phyloP scores from a whole-genome alignment of 2,797 vertebrate species.

The Sparus aurata region DNA sequence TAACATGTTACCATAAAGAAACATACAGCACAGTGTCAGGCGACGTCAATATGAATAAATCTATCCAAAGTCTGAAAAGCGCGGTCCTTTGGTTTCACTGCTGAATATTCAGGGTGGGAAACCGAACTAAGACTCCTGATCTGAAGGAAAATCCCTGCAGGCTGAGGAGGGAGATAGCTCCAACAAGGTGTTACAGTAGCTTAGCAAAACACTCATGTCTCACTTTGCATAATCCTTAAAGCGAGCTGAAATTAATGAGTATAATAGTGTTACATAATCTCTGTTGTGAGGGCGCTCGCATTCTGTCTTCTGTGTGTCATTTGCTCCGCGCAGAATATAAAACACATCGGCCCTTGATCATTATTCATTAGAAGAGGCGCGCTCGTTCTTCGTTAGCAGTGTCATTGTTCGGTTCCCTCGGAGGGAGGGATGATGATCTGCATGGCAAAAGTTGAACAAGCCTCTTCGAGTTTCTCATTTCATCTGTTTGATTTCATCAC shows the following conservation, averaged over 20 bases:
- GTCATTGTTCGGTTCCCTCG: slow-evolving; percentile 30
- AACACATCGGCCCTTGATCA: slow-evolving; percentile 34
- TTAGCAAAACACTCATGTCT: slow-evolving; percentile 47
- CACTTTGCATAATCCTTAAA: slow-evolving; percentile 60
- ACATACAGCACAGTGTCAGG: not conserved
- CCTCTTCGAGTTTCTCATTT: not conserved
- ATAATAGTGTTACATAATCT: slow-evolving; percentile 49
- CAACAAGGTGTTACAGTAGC: slow-evolving; percentile 52
- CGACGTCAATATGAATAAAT: slow-evolving; percentile 7
- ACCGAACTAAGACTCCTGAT: slow-evolving; percentile 23
- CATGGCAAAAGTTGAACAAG: slow-evolving; percentile 9
- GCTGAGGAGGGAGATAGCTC: slow-evolving; percentile 40
- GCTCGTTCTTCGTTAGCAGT: slow-evolving; percentile 7
- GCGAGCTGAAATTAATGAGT: slow-evolving; percentile 47
- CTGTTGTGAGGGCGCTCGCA: slow-evolving; percentile 18
- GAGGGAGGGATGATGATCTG: slow-evolving; percentile 23
- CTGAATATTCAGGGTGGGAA: slow-evolving; percentile 49
- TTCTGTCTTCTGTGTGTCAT: slow-evolving; percentile 40
- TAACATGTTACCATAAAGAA: not conserved
- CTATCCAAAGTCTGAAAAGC: not conserved
- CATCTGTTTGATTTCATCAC: not conserved
- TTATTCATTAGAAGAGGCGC: slow-evolving; percentile 28
- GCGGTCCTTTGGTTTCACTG: not conserved
- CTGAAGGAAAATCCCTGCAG: slow-evolving; percentile 53
- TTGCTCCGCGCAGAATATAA: slow-evolving; percentile 29